Evolutionary conservation across 1,140 invertebrate genomes (phyloP).

Genomic region (Cyclina sinensis): DNA sequence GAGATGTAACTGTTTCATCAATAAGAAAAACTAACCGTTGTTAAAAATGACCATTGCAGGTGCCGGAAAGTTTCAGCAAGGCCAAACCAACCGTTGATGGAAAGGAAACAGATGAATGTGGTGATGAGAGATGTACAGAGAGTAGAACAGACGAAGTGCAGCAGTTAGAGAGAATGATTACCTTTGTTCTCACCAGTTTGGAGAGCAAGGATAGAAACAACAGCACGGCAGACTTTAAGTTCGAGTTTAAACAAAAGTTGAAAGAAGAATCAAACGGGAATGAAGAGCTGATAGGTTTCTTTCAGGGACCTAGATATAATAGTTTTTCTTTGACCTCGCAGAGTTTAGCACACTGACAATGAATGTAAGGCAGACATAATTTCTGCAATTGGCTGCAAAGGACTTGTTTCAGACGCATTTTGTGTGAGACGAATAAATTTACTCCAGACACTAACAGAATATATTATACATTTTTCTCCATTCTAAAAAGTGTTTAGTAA

Average conservation of each 20-base stretch:
- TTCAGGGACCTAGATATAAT: not conserved
- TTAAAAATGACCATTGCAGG: not conserved
- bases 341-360: not conserved
- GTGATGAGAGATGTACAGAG: not conserved
- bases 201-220: slow-evolving; percentile 15
- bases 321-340: not conserved
- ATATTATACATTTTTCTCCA: too few relatives aligned
- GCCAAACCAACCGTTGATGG: not conserved
- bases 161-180: slow-evolving; percentile 23
- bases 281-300: slow-evolving; percentile 2
- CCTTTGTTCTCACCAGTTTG: not conserved
- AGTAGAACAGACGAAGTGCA: not conserved
- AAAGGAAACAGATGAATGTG: not conserved
- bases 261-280: slow-evolving; percentile 3
- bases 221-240: not conserved
- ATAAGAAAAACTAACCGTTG: not conserved
- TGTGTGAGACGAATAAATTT: too few relatives aligned
- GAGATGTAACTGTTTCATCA: not conserved
- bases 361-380: too few relatives aligned
- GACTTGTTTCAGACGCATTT: too few relatives aligned
- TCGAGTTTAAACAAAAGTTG: not conserved
- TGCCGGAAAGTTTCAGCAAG: not conserved
- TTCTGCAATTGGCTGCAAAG: too few relatives aligned
- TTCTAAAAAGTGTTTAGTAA: too few relatives aligned
- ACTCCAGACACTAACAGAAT: too few relatives aligned